These are phyloP conservation scores for Steatocranus sp. DNA, from an alignment of 2,797 vertebrate genomes.

Conservation along the genomic window DNA sequence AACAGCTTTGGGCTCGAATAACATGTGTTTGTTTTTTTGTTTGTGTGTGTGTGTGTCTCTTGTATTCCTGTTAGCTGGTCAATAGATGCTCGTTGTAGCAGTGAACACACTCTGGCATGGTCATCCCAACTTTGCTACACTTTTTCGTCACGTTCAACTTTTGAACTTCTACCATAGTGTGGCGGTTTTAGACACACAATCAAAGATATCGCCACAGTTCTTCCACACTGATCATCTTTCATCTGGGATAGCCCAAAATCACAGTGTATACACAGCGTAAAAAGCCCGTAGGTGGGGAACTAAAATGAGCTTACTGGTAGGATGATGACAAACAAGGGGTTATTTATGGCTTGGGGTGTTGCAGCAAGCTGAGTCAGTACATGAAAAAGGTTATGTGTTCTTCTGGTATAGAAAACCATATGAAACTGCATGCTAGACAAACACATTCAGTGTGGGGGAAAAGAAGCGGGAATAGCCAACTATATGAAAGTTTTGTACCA, in stretches of 20 bases:
- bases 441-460: accelerated
- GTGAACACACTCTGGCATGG: not conserved
- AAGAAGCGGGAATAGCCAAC: not conserved
- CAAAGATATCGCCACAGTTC: not conserved
- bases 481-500: not conserved
- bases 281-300: not conserved
- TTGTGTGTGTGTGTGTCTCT: not conserved
- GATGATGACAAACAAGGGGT: not conserved
- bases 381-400: not conserved
- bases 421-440: not conserved
- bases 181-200: not conserved
- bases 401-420: not conserved
- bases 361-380: not conserved
- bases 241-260: not conserved
- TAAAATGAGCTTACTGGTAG: not conserved
- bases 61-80: not conserved
- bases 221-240: not conserved
- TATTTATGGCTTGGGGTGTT: not conserved
- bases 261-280: not conserved
- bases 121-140: not conserved
- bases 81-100: not conserved
- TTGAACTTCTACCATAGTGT: not conserved
- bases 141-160: not conserved
- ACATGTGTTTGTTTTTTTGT: not conserved
- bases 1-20: not conserved